phyloP scores from a whole-genome alignment of 2,113 vertebrate species.

The Coracopsis vasa region DNA sequence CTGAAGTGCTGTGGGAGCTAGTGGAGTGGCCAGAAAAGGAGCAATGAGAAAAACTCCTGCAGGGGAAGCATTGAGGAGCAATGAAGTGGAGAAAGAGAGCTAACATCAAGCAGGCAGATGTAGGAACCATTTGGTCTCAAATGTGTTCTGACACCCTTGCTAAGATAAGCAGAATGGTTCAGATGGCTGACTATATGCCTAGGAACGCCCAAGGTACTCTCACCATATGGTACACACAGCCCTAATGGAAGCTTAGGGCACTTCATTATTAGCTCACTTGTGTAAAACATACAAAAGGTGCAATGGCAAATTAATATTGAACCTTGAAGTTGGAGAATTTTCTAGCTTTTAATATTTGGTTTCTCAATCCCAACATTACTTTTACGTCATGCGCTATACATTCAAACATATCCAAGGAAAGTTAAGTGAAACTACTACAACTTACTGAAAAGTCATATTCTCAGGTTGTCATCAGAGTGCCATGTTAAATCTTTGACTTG shows the following conservation, averaged over 20 bases:
- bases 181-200: rapidly evolving
- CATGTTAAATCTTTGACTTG: not conserved
- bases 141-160: not conserved
- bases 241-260: not conserved
- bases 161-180: not conserved
- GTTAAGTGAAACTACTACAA: not conserved
- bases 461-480: not conserved
- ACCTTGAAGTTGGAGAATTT: not conserved
- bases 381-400: not conserved
- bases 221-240: rapidly evolving
- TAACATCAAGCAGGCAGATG: not conserved
- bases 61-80: not conserved
- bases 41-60: not conserved
- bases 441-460: not conserved
- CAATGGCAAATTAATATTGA: not conserved
- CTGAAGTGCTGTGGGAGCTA: not conserved
- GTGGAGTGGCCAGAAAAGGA: rapidly evolving
- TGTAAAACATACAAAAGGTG: not conserved
- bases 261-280: not conserved
- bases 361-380: not conserved
- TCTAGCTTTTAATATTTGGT: not conserved
- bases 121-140: not conserved
- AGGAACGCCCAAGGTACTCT: not conserved
- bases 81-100: not conserved
- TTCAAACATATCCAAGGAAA: not conserved